Evolutionary conservation across 1,140 invertebrate species (phyloP).

Genomic region (Sycophila sp.): DNA sequence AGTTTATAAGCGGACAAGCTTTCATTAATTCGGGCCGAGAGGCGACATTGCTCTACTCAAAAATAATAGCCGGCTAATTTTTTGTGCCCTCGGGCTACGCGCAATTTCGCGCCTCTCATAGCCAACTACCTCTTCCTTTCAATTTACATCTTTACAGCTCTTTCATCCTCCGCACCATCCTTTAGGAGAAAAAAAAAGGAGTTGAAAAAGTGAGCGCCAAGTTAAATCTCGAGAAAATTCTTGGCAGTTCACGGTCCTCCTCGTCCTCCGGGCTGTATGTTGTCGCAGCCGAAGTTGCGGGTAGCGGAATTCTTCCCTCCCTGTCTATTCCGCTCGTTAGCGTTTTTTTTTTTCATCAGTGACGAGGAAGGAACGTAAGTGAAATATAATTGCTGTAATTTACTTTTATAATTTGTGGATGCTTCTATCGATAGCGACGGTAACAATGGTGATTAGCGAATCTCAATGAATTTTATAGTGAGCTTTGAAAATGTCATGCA

Average conservation of each 20-base stretch:
- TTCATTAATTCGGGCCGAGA: conserved; percentile 43
- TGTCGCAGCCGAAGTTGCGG: background rate
- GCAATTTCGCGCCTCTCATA: conserved; percentile 9
- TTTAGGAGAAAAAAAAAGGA: conserved; percentile 24
- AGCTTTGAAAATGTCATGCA: too few species aligned
- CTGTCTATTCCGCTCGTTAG: background rate
- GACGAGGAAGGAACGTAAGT: too few species aligned
- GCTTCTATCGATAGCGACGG: too few species aligned
- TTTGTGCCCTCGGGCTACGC: conserved; percentile 6
- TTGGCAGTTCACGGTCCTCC: background rate
- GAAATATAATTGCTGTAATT: too few species aligned
- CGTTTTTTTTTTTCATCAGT: background rate
- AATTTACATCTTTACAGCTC: conserved; percentile 28
- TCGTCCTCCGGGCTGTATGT: background rate
- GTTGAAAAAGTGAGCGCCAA: conserved; percentile 14
- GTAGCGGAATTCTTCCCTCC: background rate
- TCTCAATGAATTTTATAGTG: too few species aligned
- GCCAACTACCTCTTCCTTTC: conserved; percentile 20
- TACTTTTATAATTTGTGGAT: too few species aligned
- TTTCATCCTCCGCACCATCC: conserved; percentile 14
- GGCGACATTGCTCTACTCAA: conserved; percentile 19
- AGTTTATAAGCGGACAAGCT: conserved; percentile 11
- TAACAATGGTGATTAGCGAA: too few species aligned
- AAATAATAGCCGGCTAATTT: conserved; percentile 36
- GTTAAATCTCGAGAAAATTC: conserved; percentile 31